A percentile compares a stretch with the other conserved stretches of the same genome.
Evolutionary conservation across 2,113 vertebrate genomes (phyloP).

Genomic region (Paradisaea rubra): DNA sequence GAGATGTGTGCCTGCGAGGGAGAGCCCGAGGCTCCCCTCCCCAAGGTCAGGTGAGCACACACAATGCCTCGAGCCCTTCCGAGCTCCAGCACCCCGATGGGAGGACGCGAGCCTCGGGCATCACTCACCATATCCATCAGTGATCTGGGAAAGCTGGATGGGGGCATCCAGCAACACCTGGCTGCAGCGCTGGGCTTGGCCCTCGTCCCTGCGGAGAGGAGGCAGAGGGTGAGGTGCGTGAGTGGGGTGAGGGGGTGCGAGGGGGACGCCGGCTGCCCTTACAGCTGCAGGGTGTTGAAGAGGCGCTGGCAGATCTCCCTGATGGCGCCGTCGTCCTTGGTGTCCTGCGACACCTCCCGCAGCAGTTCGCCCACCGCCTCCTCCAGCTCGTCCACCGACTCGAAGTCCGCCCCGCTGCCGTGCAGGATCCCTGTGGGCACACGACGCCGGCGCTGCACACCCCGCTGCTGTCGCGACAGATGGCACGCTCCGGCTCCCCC

Average conservation of each 20-base stretch:
- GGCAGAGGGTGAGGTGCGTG: background rate
- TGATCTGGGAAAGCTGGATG: slow-evolving; percentile 92
- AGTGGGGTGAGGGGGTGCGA: background rate
- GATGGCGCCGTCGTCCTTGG: slow-evolving; percentile 88
- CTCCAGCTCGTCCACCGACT: slow-evolving; percentile 89
- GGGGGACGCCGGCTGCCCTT: slow-evolving; percentile 4
- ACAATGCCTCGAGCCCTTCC: fast-evolving
- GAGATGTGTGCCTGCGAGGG: background rate
- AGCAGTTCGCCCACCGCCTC: slow-evolving; percentile 91
- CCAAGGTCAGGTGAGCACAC: background rate
- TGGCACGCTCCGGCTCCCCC: background rate
- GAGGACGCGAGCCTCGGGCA: background rate
- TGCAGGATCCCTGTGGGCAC: slow-evolving; percentile 81
- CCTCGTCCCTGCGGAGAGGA: slow-evolving; percentile 55
- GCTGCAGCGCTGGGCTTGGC: slow-evolving; percentile 62
- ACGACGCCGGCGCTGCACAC: background rate
- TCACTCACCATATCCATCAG: slow-evolving; percentile 79
- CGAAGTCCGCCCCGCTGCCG: slow-evolving; percentile 85
- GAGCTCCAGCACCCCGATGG: fast-evolving
- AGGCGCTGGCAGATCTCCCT: slow-evolving; percentile 89
- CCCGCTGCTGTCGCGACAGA: background rate
- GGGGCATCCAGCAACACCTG: slow-evolving; percentile 89
- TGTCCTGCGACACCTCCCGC: slow-evolving; percentile 86
- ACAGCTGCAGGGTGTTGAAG: slow-evolving; percentile 93
- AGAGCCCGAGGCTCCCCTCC: fast-evolving